These are phyloP conservation scores for Bubo blakistoni DNA, from an alignment of 2,113 vertebrate genomes.

Conservation along the genomic window DNA sequence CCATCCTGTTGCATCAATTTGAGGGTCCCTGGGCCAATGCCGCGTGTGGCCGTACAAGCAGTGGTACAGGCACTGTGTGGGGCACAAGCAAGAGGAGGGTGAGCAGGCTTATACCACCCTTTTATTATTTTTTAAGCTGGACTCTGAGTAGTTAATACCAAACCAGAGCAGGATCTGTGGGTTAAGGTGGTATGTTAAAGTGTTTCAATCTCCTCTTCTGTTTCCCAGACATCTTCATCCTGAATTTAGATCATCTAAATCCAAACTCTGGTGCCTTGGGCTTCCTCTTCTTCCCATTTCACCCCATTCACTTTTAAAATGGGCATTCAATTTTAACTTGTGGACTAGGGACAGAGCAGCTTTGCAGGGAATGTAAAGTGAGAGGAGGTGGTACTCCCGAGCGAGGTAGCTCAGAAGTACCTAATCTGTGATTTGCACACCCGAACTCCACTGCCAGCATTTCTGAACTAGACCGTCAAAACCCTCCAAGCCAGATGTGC, in stretches of 20 bases:
- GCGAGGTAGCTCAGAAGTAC: neutral
- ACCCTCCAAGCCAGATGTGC: neutral
- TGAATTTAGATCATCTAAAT: neutral
- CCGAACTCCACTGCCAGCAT: neutral
- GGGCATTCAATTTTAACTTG: neutral
- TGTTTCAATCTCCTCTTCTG: neutral
- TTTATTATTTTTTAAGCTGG: neutral
- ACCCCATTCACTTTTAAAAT: neutral
- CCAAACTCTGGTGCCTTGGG: neutral
- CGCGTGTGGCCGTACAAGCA: rapidly evolving
- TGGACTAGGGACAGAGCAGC: neutral
- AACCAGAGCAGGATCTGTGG: neutral
- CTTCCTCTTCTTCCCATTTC: neutral
- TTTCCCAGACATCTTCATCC: neutral
- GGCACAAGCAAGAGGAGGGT: neutral
- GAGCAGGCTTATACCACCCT: neutral
- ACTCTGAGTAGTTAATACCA: neutral
- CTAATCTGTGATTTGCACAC: neutral
- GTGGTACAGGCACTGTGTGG: rapidly evolving
- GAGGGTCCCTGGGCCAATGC: neutral
- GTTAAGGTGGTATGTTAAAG: neutral
- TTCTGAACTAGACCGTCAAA: neutral
- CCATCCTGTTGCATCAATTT: neutral
- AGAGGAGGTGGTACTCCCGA: neutral
- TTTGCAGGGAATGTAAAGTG: neutral